Evolutionary conservation across 2,113 vertebrate genomes (phyloP).

Genomic region (Otis tarda): DNA sequence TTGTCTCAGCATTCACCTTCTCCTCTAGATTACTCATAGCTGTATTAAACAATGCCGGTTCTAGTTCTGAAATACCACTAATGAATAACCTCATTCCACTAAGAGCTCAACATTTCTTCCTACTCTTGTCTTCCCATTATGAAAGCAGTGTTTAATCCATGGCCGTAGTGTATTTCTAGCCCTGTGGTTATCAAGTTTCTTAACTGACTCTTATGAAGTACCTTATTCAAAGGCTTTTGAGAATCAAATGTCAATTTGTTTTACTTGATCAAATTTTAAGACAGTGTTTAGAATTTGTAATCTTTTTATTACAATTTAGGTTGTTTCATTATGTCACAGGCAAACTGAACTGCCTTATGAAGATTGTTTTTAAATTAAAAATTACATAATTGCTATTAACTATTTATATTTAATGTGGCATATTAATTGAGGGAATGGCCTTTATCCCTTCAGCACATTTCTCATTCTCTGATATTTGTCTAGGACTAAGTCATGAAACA

Average conservation of each 20-base stretch:
- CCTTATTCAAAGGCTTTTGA: not conserved
- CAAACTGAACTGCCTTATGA: not conserved
- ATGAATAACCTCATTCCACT: not conserved
- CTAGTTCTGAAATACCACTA: not conserved
- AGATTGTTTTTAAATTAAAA: not conserved
- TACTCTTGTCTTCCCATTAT: not conserved
- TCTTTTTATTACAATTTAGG: not conserved
- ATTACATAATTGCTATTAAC: not conserved
- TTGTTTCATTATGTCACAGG: not conserved
- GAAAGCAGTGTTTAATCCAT: not conserved
- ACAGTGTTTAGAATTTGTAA: not conserved
- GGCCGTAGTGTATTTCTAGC: not conserved
- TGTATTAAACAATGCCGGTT: not conserved
- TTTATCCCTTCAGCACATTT: not conserved
- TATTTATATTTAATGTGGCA: not conserved
- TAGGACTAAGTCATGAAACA: not conserved
- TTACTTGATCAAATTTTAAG: constrained; percentile 15
- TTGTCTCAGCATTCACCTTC: not conserved
- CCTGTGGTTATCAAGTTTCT: not conserved
- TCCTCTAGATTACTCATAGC: not conserved
- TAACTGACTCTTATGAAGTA: not conserved
- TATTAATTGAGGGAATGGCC: not conserved
- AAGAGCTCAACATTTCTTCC: not conserved
- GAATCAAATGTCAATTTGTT: constrained; percentile 35
- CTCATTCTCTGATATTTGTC: not conserved